These are phyloP conservation scores for Aleiodes testaceus DNA, from an alignment of 2,888 invertebrate genomes.

Conservation along the genomic window DNA sequence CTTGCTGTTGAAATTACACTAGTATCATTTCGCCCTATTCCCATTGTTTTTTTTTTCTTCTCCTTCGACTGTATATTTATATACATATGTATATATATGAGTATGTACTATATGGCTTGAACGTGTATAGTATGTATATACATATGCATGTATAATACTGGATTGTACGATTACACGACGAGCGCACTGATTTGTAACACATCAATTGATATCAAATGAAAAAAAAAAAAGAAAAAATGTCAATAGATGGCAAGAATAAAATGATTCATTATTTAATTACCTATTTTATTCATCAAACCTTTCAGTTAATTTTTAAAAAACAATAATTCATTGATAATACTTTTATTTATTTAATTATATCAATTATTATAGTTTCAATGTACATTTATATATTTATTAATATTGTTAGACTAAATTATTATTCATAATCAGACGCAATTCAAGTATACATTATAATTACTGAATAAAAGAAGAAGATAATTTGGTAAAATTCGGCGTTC, in stretches of 20 bases:
- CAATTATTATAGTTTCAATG: neutral
- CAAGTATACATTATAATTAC: neutral
- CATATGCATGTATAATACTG: slow-evolving; percentile 54
- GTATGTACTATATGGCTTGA: slow-evolving; percentile 39
- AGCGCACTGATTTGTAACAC: slow-evolving; percentile 69
- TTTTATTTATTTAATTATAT: slow-evolving; percentile 20
- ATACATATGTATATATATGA: slow-evolving; percentile 44
- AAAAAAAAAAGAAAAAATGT: slow-evolving; percentile 38
- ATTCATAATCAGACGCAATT: neutral
- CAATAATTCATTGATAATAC: slow-evolving; percentile 23
- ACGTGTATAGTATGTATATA: slow-evolving; percentile 41
- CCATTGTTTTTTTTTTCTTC: slow-evolving; percentile 1
- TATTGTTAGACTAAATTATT: neutral
- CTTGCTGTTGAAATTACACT: neutral
- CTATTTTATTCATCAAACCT: neutral
- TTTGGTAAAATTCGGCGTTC: slow-evolving; percentile 13
- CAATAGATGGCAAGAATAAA: slow-evolving; percentile 22
- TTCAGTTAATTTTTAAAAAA: neutral
- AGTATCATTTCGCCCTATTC: neutral
- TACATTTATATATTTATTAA: neutral
- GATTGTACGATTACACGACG: slow-evolving; percentile 66
- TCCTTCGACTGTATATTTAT: slow-evolving; percentile 37
- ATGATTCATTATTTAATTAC: slow-evolving; percentile 1
- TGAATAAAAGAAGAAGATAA: neutral
- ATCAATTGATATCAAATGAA: slow-evolving; percentile 47